Percentiles rank a stretch among this genome's conserved stretches.
phyloP scores from a whole-genome alignment of 2,113 vertebrate genomes.

The Pteropus alecto region DNA sequence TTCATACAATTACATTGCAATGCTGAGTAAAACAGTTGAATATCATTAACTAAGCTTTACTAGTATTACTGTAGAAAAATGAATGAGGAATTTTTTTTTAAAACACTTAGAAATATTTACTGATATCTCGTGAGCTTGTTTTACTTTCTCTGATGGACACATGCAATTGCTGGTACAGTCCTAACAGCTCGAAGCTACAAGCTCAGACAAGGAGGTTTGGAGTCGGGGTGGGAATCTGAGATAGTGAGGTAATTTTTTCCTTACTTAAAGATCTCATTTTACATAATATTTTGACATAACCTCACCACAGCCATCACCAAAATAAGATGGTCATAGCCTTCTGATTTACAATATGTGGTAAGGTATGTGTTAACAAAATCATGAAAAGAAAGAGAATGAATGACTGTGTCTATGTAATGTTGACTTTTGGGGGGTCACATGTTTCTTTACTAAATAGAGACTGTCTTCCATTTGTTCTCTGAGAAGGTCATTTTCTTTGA shows the following conservation, averaged over 20 bases:
- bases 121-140: conserved; percentile 8
- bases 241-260: background rate
- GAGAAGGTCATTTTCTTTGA: background rate
- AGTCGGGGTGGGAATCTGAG: background rate
- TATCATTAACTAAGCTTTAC: conserved; percentile 40
- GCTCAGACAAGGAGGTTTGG: background rate
- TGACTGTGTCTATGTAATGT: background rate
- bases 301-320: conserved; percentile 19
- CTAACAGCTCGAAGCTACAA: conserved; percentile 23
- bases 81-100: conserved; percentile 2
- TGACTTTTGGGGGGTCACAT: background rate
- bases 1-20: background rate
- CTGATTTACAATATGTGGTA: conserved; percentile 3
- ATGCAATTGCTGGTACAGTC: background rate
- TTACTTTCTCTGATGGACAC: conserved; percentile 33
- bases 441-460: background rate
- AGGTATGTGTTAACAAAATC: background rate
- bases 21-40: conserved; percentile 30
- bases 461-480: background rate
- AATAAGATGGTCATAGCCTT: conserved; percentile 36
- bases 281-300: conserved; percentile 35
- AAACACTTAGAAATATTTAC: conserved; percentile 70
- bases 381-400: background rate
- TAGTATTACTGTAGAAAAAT: conserved; percentile 42
- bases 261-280: conserved; percentile 48